Base-by-base conservation (phyloP, 2,113 vertebrate species). In the Neolamprologus caudopunctatus region DNA sequence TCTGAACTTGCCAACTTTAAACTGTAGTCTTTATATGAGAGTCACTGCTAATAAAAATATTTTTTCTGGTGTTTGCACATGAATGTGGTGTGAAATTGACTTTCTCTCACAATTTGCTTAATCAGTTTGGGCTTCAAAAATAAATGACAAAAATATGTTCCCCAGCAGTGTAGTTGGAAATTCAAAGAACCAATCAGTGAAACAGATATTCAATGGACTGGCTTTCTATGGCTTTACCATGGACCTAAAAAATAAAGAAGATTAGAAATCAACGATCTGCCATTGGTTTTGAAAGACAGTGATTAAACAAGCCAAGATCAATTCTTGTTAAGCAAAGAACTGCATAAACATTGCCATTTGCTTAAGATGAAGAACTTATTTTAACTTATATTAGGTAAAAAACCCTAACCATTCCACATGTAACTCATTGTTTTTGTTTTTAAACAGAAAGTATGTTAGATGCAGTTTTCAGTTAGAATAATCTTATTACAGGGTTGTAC, bases 71-170 rank as follows among this genome's bases (percentile, higher is more conserved):
- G 40, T 79, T 87, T 14, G 3, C 26, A 3, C 13, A 83, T 79
- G 58, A 89, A 85, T 42, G 63, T 24, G 80, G 24, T 84, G 88
- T 87, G 82, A 89, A 89, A 91, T 83, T 91, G 42, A 80, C 42
- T 92, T 88, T 82, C 50, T 81, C 19, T 89, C 80, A 45, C 68
- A 68, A 83, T 75, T 82, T 26, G 5, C 80, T 82, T 71, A 80
- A 28, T 85, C 45, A 33, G 54, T 33, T 75, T 9, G 51, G 5
- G 42, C 45, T 78, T 86, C 16, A 82, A 68, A 83, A 88, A 86
- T 81, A 42, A 54, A 88, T 8, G 5, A n/a, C 14, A 28, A 33
- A 55, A 68, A 57, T 80, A 37, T 83, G 80, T 78, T 91, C 50
- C 42, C 10, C 40, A 9, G 8, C 53, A 58, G 61, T 82, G 54